phyloP scores from a whole-genome alignment of 2,888 invertebrate genomes.

The Danaus chrysippus region DNA sequence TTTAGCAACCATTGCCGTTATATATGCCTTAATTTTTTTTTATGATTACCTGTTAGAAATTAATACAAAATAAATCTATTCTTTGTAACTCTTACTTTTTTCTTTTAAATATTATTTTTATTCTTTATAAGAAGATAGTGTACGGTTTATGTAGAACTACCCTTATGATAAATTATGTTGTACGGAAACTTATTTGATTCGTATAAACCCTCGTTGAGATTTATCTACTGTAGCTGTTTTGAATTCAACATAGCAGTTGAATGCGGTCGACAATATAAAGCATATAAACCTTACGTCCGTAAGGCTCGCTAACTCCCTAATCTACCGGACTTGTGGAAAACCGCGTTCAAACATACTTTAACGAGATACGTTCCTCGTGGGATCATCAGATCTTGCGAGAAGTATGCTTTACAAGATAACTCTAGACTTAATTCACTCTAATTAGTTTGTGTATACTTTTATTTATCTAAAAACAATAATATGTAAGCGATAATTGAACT shows the following conservation, averaged over 20 bases:
- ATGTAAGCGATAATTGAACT: neutral
- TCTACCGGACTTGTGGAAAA: conserved; percentile 17
- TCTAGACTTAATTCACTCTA: neutral
- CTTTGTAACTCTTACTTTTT: too few species aligned
- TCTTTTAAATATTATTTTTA: too few species aligned
- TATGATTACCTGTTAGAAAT: too few species aligned
- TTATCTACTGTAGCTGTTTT: neutral
- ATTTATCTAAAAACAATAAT: neutral
- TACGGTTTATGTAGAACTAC: too few species aligned
- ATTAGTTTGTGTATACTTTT: neutral
- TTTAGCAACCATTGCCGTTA: too few species aligned
- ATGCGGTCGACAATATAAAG: conserved; percentile 20
- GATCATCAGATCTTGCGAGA: conserved; percentile 10
- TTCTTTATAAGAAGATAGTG: too few species aligned
- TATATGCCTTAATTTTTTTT: too few species aligned
- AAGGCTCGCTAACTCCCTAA: conserved; percentile 21
- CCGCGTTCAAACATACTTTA: conserved; percentile 21
- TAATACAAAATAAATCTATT: too few species aligned
- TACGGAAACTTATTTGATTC: too few species aligned
- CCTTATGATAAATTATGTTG: too few species aligned
- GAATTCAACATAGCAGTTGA: neutral
- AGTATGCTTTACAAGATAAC: neutral
- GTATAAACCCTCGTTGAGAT: neutral
- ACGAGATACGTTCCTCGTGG: conserved; percentile 17
- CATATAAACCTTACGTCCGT: conserved; percentile 16